phyloP scores from a whole-genome alignment of 2,888 invertebrate genomes.

The Biston betularia region DNA sequence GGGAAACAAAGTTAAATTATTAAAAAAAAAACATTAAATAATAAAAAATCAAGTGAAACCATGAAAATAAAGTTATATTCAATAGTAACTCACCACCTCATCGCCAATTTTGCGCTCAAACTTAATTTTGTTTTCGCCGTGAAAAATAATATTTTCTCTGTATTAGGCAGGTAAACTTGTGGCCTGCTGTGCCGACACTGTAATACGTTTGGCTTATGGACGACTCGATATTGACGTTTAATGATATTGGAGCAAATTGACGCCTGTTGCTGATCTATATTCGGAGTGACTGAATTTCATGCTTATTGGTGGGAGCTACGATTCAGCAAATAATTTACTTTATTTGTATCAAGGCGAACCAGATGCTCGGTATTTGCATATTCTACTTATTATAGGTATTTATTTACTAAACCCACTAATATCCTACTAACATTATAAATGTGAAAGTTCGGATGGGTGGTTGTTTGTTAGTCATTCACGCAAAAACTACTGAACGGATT shows the following conservation, averaged over 20 bases:
- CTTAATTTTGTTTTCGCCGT: constrained; percentile 62
- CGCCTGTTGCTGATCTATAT: constrained; percentile 33
- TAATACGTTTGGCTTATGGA: constrained; percentile 42
- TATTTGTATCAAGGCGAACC: neutral
- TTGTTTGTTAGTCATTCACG: too few relatives aligned
- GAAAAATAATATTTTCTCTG: constrained; percentile 55
- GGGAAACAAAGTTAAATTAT: too few relatives aligned
- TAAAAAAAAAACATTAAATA: too few relatives aligned
- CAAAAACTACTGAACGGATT: too few relatives aligned
- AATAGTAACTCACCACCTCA: constrained; percentile 35
- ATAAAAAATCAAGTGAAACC: constrained; percentile 1
- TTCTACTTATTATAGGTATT: neutral
- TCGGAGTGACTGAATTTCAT: constrained; percentile 22
- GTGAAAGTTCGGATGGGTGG: too few relatives aligned
- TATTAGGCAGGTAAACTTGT: constrained; percentile 42
- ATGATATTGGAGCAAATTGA: constrained; percentile 28
- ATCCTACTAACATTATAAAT: too few relatives aligned
- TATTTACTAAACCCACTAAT: too few relatives aligned
- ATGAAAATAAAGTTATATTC: constrained; percentile 6
- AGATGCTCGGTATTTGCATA: neutral
- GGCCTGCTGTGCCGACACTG: constrained; percentile 35
- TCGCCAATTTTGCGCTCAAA: constrained; percentile 54
- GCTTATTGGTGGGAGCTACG: neutral
- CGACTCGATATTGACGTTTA: constrained; percentile 36
- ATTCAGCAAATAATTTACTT: neutral